Base-by-base conservation (phyloP, 2,888 invertebrate genomes). In the Coremacera marginata region DNA sequence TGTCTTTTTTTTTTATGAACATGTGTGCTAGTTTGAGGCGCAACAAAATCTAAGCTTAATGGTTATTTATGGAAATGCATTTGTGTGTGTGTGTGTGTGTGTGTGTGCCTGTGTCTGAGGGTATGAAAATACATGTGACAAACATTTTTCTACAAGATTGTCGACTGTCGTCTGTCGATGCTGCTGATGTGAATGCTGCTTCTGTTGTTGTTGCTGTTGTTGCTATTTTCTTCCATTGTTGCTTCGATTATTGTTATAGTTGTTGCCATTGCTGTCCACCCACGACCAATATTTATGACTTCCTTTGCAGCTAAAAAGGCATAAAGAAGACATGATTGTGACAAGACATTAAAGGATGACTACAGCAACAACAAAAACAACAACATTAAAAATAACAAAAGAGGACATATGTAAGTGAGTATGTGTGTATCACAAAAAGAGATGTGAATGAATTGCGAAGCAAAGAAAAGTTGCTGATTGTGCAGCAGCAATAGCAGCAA, bases 201-300 rank as follows among this genome's bases (percentile, higher is more conserved):
- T 3, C 5, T 60, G 72, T 27, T 57, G 52, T 16, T 68, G 73
- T 19, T 55, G 65, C 44, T 75, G 55, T 75, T 70, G 74, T 34
- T 70, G 55, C 34, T 31, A 44, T 37, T 63, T 22, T 65, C 34
- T 71, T 51, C 44, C 25, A 34, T 44, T 60, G n/a, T 44, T 44
- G 57, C 52, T 71, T 71, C 7, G 31, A 11, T 31, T 31, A 27
- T 62, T 25, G 72, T 34, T 70, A 52, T 55, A 51, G 72, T 52
- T 67, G 25, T 57, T 62, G 44, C 22, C 27, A 19, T 63, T 60
- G 78, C 67, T 78, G 80, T 78, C 79, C 81, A 81, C 80, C 81
- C 81, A 79, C 78, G 78, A 78, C 76, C 72, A 52, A 44, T 75
- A 77, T 79, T 79, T 79, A 79, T 79, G 79, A 81, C 81, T 82